These are phyloP conservation scores for Papilio aristodemus DNA, from an alignment of 1,140 invertebrate genomes.

Conservation along the genomic window DNA sequence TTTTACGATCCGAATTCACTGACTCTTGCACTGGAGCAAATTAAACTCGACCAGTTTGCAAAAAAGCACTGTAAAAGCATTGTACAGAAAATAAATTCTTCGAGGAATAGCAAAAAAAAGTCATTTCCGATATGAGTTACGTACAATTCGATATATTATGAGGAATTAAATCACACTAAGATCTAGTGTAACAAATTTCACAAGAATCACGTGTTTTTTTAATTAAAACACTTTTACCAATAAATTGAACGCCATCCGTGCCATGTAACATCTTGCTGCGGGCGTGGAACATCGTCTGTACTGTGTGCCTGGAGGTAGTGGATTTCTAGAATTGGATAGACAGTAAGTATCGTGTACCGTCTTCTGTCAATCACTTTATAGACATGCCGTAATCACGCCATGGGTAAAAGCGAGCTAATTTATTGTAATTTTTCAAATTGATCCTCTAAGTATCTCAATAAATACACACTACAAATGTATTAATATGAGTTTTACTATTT, in stretches of 20 bases:
- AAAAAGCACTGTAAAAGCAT: too few species aligned
- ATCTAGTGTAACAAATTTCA: neutral
- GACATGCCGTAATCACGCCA: slow-evolving; percentile 13
- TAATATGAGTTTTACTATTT: neutral
- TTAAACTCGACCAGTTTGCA: neutral
- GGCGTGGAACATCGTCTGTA: neutral
- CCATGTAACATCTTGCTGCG: neutral
- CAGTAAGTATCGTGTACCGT: slow-evolving; percentile 26
- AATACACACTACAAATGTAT: too few species aligned
- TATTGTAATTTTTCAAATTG: slow-evolving; percentile 11
- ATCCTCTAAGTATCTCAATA: neutral
- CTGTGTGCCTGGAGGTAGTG: neutral
- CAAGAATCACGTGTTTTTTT: neutral
- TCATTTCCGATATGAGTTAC: too few species aligned
- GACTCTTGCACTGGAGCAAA: neutral
- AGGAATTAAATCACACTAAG: too few species aligned
- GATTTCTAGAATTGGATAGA: slow-evolving; percentile 9
- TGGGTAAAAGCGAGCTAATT: slow-evolving; percentile 8
- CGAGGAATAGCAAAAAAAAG: too few species aligned
- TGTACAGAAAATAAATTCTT: too few species aligned
- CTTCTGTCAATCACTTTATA: slow-evolving; percentile 25
- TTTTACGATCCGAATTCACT: neutral
- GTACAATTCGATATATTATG: too few species aligned
- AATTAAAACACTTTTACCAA: slow-evolving; percentile 11
- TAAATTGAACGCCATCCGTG: neutral